A percentile compares a stretch with the other conserved stretches of the same genome.
These are phyloP conservation scores for Synergus japonicus DNA, from an alignment of 2,888 invertebrate species.

Conservation along the genomic window DNA sequence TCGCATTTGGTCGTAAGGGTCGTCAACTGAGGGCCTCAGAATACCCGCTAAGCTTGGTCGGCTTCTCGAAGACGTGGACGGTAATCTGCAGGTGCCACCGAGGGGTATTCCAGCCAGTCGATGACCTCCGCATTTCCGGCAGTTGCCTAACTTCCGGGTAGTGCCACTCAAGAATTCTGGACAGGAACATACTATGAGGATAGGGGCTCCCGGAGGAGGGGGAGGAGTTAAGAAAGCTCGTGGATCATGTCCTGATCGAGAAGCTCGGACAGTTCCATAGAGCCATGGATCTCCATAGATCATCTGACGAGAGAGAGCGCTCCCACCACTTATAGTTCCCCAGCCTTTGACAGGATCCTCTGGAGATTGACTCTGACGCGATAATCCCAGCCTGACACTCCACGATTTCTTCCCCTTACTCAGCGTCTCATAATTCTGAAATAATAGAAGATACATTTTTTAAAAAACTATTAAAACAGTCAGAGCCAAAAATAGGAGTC, in stretches of 20 bases:
- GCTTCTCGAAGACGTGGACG: slow-evolving; percentile 64
- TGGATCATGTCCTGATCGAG: slow-evolving; percentile 71
- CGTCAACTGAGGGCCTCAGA: slow-evolving; percentile 70
- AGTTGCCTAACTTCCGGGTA: slow-evolving; percentile 86
- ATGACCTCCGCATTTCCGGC: slow-evolving; percentile 91
- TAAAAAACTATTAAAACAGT: not conserved
- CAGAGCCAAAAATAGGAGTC: too few relatives aligned
- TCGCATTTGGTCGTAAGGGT: slow-evolving; percentile 92
- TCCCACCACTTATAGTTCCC: slow-evolving; percentile 81
- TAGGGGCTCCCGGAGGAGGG: slow-evolving; percentile 81
- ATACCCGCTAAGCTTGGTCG: slow-evolving; percentile 75
- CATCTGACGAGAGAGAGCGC: slow-evolving; percentile 90
- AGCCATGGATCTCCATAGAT: slow-evolving; percentile 84
- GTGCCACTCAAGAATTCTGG: slow-evolving; percentile 89
- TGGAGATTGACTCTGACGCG: slow-evolving; percentile 77
- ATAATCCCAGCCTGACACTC: slow-evolving; percentile 85
- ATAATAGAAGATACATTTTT: slow-evolving; percentile 42
- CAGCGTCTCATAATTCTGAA: slow-evolving; percentile 76
- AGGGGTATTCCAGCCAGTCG: slow-evolving; percentile 85
- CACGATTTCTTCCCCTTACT: slow-evolving; percentile 83
- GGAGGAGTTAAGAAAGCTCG: slow-evolving; percentile 78
- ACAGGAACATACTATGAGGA: slow-evolving; percentile 89
- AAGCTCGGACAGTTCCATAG: slow-evolving; percentile 86
- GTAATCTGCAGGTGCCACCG: slow-evolving; percentile 81
- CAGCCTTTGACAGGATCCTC: slow-evolving; percentile 68